A percentile compares a stretch with the other conserved stretches of the same genome.
Evolutionary conservation across 2,113 vertebrate species (phyloP).

Genomic region (Varanus salvator): DNA sequence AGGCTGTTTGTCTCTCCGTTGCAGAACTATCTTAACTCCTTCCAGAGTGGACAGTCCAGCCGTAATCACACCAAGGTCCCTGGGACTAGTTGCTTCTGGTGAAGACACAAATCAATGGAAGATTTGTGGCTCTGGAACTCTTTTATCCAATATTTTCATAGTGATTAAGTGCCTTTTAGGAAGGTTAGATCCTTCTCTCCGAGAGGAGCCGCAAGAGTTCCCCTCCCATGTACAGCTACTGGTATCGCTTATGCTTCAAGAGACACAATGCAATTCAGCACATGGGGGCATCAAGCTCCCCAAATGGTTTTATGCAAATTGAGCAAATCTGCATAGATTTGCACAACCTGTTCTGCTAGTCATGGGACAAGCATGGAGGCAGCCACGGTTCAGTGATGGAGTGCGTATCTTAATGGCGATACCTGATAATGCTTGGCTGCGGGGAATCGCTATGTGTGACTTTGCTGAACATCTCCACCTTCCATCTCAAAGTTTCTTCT

Average conservation of each 20-base stretch:
- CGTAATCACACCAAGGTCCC: constrained; percentile 65
- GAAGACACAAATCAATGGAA: constrained; percentile 67
- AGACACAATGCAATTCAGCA: too few relatives aligned
- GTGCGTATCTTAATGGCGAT: neutral
- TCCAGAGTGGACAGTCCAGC: constrained; percentile 52
- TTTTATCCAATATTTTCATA: constrained; percentile 64
- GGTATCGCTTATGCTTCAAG: neutral
- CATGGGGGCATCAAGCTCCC: neutral
- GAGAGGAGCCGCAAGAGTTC: constrained; percentile 52
- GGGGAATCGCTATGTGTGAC: neutral
- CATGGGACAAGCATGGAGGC: too few relatives aligned
- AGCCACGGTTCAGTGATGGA: neutral
- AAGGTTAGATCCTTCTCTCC: constrained; percentile 57
- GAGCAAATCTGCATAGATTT: neutral
- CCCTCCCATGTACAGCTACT: constrained; percentile 34
- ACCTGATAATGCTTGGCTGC: too few relatives aligned
- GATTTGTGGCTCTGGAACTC: constrained; percentile 65
- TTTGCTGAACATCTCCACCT: too few relatives aligned
- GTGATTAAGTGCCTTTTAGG: constrained; percentile 67
- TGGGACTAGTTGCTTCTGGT: constrained; percentile 62
- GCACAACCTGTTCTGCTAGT: neutral
- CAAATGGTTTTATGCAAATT: neutral
- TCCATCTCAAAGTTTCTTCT: too few relatives aligned
- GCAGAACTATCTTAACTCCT: constrained; percentile 68
- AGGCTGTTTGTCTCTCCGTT: constrained; percentile 43